A percentile compares a stretch with the other conserved stretches of the same genome.
Evolutionary conservation across 2,797 vertebrate genomes (phyloP).

Genomic region (Onychomys torridus): DNA sequence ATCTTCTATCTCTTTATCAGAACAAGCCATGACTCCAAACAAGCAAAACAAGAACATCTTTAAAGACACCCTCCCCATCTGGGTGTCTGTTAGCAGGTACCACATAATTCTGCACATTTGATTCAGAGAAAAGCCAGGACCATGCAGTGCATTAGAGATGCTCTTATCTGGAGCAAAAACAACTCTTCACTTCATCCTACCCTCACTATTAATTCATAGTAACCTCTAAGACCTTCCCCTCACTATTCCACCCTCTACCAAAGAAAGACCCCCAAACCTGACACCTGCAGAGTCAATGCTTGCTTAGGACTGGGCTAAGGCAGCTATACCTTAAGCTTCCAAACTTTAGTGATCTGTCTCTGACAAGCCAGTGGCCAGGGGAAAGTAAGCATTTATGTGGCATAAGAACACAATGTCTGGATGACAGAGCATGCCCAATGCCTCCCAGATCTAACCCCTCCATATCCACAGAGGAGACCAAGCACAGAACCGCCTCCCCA

Average conservation of each 20-base stretch:
- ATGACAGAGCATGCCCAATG: rapidly evolving
- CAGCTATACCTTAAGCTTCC: not conserved
- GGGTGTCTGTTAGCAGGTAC: not conserved
- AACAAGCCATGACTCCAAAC: not conserved
- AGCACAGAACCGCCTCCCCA: not conserved
- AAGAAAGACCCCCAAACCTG: not conserved
- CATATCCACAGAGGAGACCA: not conserved
- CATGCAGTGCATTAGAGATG: rapidly evolving
- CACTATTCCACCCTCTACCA: not conserved
- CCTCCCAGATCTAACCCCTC: not conserved
- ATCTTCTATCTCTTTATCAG: rapidly evolving
- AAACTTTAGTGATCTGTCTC: no score
- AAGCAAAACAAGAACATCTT: not conserved
- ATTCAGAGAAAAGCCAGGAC: not conserved
- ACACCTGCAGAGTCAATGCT: no score
- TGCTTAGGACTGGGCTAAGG: not conserved
- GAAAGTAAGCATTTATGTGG: rapidly evolving
- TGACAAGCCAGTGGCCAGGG: not conserved
- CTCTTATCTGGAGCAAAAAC: not conserved
- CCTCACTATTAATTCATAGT: rapidly evolving
- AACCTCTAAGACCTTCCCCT: not conserved
- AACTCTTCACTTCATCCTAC: rapidly evolving
- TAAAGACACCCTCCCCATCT: not conserved
- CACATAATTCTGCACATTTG: not conserved
- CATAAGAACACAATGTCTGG: rapidly evolving